These are phyloP conservation scores for Psittacula echo DNA, from an alignment of 2,797 vertebrate species.

Conservation along the genomic window DNA sequence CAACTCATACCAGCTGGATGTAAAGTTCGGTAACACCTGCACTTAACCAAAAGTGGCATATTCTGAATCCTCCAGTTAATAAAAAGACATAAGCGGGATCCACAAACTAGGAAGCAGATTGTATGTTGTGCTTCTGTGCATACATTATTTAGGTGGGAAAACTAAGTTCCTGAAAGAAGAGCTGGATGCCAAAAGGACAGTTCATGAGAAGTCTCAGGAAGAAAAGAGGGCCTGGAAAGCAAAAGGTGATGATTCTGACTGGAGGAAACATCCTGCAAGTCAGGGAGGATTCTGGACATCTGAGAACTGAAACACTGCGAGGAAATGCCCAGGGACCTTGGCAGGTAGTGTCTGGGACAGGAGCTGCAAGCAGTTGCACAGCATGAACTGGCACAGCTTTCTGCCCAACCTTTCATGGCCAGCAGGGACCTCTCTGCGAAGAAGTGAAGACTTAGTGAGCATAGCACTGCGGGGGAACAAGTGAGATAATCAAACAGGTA, in stretches of 20 bases:
- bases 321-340: background rate
- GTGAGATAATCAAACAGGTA: background rate
- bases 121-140: background rate
- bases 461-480: background rate
- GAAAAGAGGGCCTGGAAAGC: background rate
- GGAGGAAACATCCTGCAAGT: background rate
- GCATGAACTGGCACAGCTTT: background rate
- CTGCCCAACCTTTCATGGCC: background rate
- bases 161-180: background rate
- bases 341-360: fast-evolving
- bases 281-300: background rate
- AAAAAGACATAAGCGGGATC: background rate
- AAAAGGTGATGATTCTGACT: background rate
- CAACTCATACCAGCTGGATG: background rate
- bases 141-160: background rate
- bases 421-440: background rate
- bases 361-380: background rate
- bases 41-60: background rate
- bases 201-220: background rate
- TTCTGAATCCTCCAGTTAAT: background rate
- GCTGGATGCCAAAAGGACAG: background rate
- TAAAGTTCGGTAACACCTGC: background rate
- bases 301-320: background rate
- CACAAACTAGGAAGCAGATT: background rate
- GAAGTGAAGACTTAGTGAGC: background rate